Evolutionary conservation across 2,888 invertebrate species (phyloP), one percentile per base, ranked within the genome.

Genomic region (Lamellibrachia satsuma): DNA sequence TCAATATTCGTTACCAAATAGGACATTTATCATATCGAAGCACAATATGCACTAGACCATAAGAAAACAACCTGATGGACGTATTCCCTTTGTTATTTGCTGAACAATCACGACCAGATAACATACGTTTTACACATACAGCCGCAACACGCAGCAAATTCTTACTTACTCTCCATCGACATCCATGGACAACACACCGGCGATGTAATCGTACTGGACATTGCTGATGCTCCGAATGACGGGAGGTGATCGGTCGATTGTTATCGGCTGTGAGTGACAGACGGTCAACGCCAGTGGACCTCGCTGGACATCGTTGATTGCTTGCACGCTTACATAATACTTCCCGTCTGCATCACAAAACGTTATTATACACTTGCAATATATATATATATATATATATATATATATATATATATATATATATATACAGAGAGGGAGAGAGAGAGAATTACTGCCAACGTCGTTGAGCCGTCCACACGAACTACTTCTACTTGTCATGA

Each of bases 291-390:
- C 90, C 93, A 93, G 51, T 52, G 91, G 91, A 52, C 93, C 93
- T 7, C 93, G 91, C 52, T 93, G 75, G 22, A 92, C 93, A 27
- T 93, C 90, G 92, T 93, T 93, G 52, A 92, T n/a, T 3, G 95
- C 95, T 92, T 95, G 95, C 6, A 95, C 94, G 1, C 95, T 95
- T 52, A 94, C 93, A 92, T 94, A 95, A 92, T 95, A 95, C 11
- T 92, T 91, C 0, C 95, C 95, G 93, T 95, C 95, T 2, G 93
- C 55, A 15, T 22, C 75, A 75, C 2, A 55, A 7, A 55, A 55
- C 7, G 55, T 55, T 57, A 57, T 7, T 57, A 57, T 57, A 57
- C 15, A 57, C 15, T 57, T 11, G 15, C 15, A 57, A 11, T 57
- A 57, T 57, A 57, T 57, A 57, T 57, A 57, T 4, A 57, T 15